These are phyloP conservation scores for Rhagonycha fulva DNA, from an alignment of 2,888 invertebrate species.

Conservation along the genomic window DNA sequence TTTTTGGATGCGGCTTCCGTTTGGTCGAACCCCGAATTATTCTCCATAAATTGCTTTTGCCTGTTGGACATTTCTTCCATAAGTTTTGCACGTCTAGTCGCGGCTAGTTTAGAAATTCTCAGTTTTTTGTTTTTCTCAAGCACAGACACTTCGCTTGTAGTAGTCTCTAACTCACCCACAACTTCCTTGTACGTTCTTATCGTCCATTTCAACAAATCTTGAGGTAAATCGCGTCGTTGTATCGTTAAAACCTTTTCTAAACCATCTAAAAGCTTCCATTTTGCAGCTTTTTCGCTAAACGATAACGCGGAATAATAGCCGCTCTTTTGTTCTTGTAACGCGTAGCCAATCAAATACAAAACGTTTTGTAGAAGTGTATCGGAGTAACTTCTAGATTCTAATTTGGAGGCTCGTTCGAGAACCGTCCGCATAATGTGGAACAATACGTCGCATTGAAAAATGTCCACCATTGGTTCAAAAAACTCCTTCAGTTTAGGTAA, in stretches of 20 bases:
- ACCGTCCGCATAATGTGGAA: slow-evolving; percentile 80
- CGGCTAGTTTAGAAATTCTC: slow-evolving; percentile 81
- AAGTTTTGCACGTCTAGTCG: slow-evolving; percentile 81
- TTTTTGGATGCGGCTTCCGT: slow-evolving; percentile 52
- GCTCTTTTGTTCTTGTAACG: slow-evolving; percentile 86
- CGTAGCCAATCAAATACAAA: slow-evolving; percentile 89
- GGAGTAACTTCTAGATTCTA: slow-evolving; percentile 78
- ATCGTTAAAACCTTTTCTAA: slow-evolving; percentile 75
- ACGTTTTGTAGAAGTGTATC: slow-evolving; percentile 92
- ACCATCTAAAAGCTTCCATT: slow-evolving; percentile 69
- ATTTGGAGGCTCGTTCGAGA: slow-evolving; percentile 73
- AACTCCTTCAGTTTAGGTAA: slow-evolving; percentile 78
- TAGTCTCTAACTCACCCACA: slow-evolving; percentile 49
- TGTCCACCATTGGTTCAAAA: slow-evolving; percentile 78
- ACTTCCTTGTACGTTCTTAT: slow-evolving; percentile 73
- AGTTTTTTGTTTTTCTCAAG: slow-evolving; percentile 67
- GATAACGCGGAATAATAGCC: slow-evolving; percentile 76
- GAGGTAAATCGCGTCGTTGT: slow-evolving; percentile 80
- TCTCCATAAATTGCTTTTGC: slow-evolving; percentile 91
- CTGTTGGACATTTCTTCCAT: slow-evolving; percentile 93
- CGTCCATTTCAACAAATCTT: slow-evolving; percentile 83
- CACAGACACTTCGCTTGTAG: slow-evolving; percentile 19
- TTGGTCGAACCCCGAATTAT: slow-evolving; percentile 79
- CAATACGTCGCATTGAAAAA: slow-evolving; percentile 89
- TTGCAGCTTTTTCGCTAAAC: slow-evolving; percentile 79